phyloP scores from a whole-genome alignment of 2,888 invertebrate species.

The Pecten maximus region DNA sequence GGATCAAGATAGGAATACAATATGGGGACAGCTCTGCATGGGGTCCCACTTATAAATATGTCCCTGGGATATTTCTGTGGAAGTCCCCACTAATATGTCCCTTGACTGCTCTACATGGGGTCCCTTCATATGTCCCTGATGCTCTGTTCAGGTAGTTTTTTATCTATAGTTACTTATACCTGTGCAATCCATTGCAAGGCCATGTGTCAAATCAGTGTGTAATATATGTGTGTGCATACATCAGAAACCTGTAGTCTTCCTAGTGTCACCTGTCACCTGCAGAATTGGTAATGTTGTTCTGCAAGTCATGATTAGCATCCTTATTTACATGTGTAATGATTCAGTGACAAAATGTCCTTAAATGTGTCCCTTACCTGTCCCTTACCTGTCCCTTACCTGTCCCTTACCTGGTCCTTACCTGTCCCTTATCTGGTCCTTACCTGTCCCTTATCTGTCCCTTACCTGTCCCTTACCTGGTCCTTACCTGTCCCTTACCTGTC shows the following conservation, averaged over 20 bases:
- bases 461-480: too few relatives aligned
- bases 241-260: neutral
- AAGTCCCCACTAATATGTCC: too few relatives aligned
- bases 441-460: too few relatives aligned
- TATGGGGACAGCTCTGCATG: neutral
- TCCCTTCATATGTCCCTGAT: too few relatives aligned
- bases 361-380: too few relatives aligned
- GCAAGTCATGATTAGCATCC: neutral
- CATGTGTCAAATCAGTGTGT: neutral
- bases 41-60: neutral
- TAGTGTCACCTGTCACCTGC: neutral
- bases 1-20: neutral
- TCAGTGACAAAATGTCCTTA: neutral
- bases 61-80: neutral
- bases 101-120: too few relatives aligned
- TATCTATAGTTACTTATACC: neutral
- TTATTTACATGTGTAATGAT: neutral
- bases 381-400: neutral
- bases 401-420: neutral
- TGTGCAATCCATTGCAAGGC: neutral
- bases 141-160: neutral
- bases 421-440: too few relatives aligned
- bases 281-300: neutral
- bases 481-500: too few relatives aligned
- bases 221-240: neutral